These are phyloP conservation scores for Clitarchus hookeri DNA, from an alignment of 2,888 invertebrate genomes.

Conservation along the genomic window DNA sequence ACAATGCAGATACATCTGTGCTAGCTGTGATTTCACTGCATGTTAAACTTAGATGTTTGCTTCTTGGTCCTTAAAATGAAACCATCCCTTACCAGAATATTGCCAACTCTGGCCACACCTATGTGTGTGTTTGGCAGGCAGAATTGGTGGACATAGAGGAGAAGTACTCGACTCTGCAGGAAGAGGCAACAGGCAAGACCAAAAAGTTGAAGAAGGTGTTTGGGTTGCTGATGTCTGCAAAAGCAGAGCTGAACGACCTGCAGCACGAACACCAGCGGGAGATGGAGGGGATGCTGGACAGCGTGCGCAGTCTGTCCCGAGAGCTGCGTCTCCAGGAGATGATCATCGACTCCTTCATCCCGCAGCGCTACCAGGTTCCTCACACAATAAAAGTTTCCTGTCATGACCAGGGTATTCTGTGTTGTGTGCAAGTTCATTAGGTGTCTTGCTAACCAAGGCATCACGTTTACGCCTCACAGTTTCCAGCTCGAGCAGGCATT, in stretches of 20 bases:
- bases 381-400: neutral
- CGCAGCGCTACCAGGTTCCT: slow-evolving; percentile 83
- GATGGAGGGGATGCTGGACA: slow-evolving; percentile 94
- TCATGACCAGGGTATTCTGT: too few species aligned
- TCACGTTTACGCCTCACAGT: too few species aligned
- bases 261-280: slow-evolving; percentile 95
- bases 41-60: too few species aligned
- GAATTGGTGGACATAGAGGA: slow-evolving; percentile 93
- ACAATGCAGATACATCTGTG: too few species aligned
- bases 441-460: too few species aligned
- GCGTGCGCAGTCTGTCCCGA: slow-evolving; percentile 84
- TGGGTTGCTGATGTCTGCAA: slow-evolving; percentile 82
- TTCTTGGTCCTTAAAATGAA: too few species aligned
- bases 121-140: slow-evolving; percentile 60
- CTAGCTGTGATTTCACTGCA: too few species aligned
- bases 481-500: too few species aligned
- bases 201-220: slow-evolving; percentile 91
- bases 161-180: slow-evolving; percentile 91
- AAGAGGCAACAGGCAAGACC: slow-evolving; percentile 90
- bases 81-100: too few species aligned
- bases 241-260: slow-evolving; percentile 82
- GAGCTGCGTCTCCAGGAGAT: slow-evolving; percentile 91
- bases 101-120: neutral
- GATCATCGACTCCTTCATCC: slow-evolving; percentile 91
- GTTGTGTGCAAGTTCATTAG: too few species aligned